A percentile compares a stretch with the other conserved stretches of the same genome.
Conservation (phyloP, 2,113 vertebrate species). For the Proteles cristata region DNA sequence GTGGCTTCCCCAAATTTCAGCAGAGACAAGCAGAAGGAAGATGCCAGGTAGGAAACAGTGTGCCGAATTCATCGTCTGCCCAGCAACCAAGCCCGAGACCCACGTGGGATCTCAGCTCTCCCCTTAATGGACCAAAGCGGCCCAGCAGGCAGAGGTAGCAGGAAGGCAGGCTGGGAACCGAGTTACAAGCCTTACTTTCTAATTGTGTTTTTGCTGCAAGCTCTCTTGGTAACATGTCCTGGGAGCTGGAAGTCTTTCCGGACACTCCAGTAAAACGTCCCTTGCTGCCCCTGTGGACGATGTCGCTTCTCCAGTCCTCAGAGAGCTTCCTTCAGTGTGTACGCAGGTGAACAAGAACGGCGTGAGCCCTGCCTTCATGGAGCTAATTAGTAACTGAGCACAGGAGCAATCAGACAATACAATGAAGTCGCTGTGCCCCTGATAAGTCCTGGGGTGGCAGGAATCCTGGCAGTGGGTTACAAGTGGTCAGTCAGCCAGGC, state of each 20-base stretch:
- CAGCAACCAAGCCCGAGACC: background rate
- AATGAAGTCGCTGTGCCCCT: accelerated
- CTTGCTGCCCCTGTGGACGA: background rate
- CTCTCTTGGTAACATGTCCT: background rate
- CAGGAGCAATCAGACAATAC: background rate
- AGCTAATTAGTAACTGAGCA: background rate
- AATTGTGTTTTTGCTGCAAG: background rate
- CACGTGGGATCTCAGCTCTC: accelerated
- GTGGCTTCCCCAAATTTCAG: background rate
- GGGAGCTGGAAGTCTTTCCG: background rate
- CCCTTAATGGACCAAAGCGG: background rate
- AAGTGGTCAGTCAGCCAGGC: background rate
- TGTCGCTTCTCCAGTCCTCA: background rate
- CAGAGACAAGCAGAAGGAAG: background rate
- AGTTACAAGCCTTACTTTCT: background rate
- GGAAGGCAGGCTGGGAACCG: too few relatives aligned
- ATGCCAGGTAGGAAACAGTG: accelerated
- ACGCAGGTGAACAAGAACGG: background rate
- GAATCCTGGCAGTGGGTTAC: too few relatives aligned
- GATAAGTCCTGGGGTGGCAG: background rate
- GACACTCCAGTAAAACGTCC: background rate
- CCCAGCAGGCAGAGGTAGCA: background rate
- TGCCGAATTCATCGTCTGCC: background rate
- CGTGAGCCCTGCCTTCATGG: accelerated
- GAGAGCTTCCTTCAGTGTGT: background rate